Conservation (phyloP, 2,797 vertebrate species). For the Hapalemur alaotrensis region DNA sequence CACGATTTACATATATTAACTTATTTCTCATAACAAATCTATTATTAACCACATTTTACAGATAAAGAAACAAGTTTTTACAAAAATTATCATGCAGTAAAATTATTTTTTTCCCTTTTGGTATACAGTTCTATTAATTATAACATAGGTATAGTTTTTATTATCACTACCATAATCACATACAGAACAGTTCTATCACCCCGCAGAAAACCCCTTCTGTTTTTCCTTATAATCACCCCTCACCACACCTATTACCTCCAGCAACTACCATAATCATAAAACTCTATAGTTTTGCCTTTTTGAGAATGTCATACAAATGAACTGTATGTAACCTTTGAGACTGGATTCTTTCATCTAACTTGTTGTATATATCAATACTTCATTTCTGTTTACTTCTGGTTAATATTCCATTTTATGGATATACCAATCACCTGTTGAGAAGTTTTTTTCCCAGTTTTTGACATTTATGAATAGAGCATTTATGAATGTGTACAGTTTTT, state of each 20-base stretch:
- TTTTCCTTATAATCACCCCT: not conserved
- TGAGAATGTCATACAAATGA: not conserved
- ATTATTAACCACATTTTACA: not conserved
- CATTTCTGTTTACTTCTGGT: not conserved
- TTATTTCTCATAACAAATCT: not conserved
- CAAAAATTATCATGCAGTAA: not conserved
- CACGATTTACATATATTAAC: not conserved
- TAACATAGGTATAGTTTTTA: not conserved
- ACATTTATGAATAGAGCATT: not conserved
- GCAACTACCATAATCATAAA: not conserved
- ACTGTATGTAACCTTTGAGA: not conserved
- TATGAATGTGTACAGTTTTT: not conserved
- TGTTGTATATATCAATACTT: not conserved
- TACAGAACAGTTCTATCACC: not conserved
- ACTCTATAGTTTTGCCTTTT: not conserved
- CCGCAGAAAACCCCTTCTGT: not conserved
- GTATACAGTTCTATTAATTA: not conserved
- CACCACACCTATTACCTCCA: not conserved
- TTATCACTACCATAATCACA: not conserved
- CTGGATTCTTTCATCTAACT: not conserved
- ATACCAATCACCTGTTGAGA: not conserved
- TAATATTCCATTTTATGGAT: not conserved
- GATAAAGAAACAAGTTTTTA: not conserved
- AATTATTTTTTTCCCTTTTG: not conserved
- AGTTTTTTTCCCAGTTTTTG: not conserved